Conservation (phyloP, 2,797 vertebrate species). For the Phataginus tetradactyla region DNA sequence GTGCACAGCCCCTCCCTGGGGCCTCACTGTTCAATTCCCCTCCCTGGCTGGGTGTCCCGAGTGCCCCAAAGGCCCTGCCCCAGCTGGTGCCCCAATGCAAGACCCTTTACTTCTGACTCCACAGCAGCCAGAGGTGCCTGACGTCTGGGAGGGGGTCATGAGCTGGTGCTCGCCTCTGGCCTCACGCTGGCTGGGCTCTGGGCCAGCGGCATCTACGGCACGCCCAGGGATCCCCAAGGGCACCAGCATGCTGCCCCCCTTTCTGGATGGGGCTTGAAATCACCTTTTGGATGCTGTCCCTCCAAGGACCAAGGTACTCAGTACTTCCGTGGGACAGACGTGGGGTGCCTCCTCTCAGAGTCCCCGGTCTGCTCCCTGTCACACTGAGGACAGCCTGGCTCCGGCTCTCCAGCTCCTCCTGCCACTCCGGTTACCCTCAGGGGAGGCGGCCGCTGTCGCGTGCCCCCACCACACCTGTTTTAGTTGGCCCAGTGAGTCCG, state of each 20-base stretch:
- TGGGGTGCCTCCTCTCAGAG: neutral
- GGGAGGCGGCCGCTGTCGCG: neutral
- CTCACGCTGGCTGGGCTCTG: neutral
- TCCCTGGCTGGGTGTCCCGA: too few relatives aligned
- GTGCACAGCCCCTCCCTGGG: neutral
- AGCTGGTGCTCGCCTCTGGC: neutral
- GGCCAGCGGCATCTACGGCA: neutral
- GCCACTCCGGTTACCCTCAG: neutral
- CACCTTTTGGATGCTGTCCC: too few relatives aligned
- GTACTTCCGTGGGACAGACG: neutral
- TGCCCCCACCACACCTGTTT: neutral
- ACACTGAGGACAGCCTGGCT: neutral
- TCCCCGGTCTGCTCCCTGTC: neutral
- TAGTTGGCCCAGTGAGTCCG: neutral
- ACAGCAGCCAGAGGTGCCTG: neutral
- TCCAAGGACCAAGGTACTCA: neutral
- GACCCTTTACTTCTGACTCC: neutral
- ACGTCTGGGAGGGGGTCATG: fast-evolving
- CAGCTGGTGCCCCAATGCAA: neutral
- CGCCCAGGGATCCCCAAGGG: neutral
- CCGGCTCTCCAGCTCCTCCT: neutral
- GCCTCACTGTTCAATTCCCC: neutral
- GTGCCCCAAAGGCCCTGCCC: neutral
- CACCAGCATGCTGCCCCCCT: neutral
- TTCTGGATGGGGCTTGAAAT: neutral